These are phyloP conservation scores for Batillaria attramentaria DNA, from an alignment of 1,140 invertebrate genomes.

Conservation along the genomic window DNA sequence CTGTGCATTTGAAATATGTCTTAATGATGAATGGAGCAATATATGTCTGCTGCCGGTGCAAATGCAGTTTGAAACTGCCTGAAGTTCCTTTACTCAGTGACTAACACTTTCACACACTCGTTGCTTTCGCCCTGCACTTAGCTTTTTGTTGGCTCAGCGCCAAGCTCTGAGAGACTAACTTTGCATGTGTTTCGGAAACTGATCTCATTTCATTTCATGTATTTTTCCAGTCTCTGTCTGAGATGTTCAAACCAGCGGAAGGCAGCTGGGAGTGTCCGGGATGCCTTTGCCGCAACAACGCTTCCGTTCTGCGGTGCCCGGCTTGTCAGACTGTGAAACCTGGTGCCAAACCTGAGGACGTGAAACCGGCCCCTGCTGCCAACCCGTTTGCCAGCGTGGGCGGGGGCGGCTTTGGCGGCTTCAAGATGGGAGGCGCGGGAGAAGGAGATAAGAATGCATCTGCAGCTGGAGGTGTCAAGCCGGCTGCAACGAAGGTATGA, in stretches of 20 bases:
- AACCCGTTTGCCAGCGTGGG: neutral
- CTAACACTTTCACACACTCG: no score
- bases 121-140: no score
- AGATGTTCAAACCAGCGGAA: slow-evolving; percentile 79
- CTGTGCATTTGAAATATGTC: no score
- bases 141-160: no score
- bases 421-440: slow-evolving; percentile 22
- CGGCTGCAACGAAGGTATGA: no score
- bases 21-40: no score
- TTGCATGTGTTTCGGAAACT: neutral
- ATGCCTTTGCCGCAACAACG: slow-evolving; percentile 84
- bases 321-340: slow-evolving; percentile 78
- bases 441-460: slow-evolving; percentile 6
- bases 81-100: no score
- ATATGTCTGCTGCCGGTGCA: no score
- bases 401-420: slow-evolving; percentile 18
- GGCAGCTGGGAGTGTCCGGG: slow-evolving; percentile 87
- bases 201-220: no score
- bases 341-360: slow-evolving; percentile 53
- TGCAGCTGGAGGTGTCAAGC: neutral
- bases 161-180: no score
- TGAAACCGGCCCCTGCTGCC: slow-evolving; percentile 3
- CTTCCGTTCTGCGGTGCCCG: slow-evolving; percentile 75
- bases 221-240: slow-evolving; percentile 34
- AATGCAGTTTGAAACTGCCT: no score